Conservation (phyloP, 92 coral and sea anemone species). For the Metridium senile region DNA sequence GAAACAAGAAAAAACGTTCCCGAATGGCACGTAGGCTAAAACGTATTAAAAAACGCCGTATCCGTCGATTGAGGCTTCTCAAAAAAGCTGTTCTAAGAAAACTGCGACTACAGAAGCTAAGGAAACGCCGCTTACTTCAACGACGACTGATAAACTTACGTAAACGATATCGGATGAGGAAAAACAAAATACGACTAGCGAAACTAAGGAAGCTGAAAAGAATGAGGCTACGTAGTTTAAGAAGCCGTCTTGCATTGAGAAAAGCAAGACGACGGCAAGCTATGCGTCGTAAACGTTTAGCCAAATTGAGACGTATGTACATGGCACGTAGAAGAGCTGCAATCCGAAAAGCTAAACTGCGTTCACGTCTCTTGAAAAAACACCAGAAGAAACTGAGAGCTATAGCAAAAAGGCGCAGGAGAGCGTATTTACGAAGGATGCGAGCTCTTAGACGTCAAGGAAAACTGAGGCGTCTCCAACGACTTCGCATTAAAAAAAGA, state of each 20-base stretch:
- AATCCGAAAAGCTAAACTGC: neutral
- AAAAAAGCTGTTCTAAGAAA: conserved; percentile 1
- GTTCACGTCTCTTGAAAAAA: neutral
- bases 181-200: conserved; percentile 1
- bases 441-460: neutral
- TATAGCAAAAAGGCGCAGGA: neutral
- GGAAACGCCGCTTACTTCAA: neutral
- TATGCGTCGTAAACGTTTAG: neutral
- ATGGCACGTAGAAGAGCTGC: conserved; percentile 7
- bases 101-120: neutral
- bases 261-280: conserved; percentile 13
- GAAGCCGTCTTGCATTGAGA: conserved; percentile 9
- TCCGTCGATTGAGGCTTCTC: neutral
- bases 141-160: neutral
- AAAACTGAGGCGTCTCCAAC: neutral
- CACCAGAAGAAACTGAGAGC: conserved; percentile 5
- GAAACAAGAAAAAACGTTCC: conserved; percentile 1
- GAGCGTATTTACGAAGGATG: neutral
- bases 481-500: neutral
- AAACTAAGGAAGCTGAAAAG: neutral
- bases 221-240: conserved; percentile 15
- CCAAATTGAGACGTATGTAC: neutral
- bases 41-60: neutral
- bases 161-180: neutral
- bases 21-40: conserved; percentile 1